Conservation (phyloP, 2,888 invertebrate species). For the Epinotia ramella region DNA sequence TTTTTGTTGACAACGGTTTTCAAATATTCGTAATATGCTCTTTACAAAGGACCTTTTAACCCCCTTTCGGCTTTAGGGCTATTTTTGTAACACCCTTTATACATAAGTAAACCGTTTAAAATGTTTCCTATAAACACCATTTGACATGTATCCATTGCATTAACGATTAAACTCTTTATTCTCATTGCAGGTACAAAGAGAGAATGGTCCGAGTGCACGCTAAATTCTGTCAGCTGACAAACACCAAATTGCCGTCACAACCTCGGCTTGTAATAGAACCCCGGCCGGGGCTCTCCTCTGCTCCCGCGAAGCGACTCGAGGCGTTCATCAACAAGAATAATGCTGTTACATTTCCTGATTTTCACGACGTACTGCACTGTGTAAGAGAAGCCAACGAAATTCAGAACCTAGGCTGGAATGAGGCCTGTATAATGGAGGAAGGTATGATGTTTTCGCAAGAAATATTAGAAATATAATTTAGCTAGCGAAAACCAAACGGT, state of each 20-base stretch:
- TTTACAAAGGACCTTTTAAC: too few relatives aligned
- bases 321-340: slow-evolving; percentile 77
- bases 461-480: too few relatives aligned
- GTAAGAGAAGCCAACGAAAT: slow-evolving; percentile 74
- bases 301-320: slow-evolving; percentile 75
- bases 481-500: too few relatives aligned
- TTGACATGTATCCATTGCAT: not conserved
- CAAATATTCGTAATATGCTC: too few relatives aligned
- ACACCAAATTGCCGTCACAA: slow-evolving; percentile 80
- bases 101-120: too few relatives aligned
- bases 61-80: too few relatives aligned
- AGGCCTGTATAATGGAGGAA: slow-evolving; percentile 77
- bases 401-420: slow-evolving; percentile 74
- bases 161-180: not conserved
- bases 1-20: too few relatives aligned
- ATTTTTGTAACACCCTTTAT: too few relatives aligned
- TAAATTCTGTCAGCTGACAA: slow-evolving; percentile 88
- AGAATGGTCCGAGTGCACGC: slow-evolving; percentile 80
- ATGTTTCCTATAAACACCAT: too few relatives aligned
- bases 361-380: slow-evolving; percentile 81
- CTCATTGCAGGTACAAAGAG: slow-evolving; percentile 74
- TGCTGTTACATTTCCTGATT: slow-evolving; percentile 82
- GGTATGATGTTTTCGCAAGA: slow-evolving; percentile 52
- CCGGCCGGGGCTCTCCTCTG: slow-evolving; percentile 67
- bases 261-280: slow-evolving; percentile 71